Conservation (phyloP, 1,140 invertebrate species). For the Drosophila neocordata region DNA sequence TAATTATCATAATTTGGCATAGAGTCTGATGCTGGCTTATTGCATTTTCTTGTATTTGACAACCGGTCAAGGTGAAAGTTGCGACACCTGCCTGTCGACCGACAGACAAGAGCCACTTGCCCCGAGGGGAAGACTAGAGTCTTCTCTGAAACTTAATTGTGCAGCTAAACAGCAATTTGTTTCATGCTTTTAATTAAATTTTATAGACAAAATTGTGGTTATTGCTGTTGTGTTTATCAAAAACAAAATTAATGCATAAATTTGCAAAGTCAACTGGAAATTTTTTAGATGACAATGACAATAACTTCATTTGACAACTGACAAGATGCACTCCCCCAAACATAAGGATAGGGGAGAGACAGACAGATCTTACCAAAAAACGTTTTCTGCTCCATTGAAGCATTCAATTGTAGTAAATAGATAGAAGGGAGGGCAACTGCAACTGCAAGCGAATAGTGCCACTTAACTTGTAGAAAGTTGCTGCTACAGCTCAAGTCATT, state of each 20-base stretch:
- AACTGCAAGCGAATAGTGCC: constrained; percentile 19
- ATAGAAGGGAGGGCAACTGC: constrained; percentile 34
- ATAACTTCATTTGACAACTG: constrained; percentile 47
- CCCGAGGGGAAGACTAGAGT: constrained; percentile 13
- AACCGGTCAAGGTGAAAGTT: constrained; percentile 79
- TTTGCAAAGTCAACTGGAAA: constrained; percentile 60
- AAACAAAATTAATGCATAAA: constrained; percentile 51
- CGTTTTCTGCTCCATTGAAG: constrained; percentile 78
- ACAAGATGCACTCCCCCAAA: constrained; percentile 30
- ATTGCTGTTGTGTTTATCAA: constrained; percentile 44
- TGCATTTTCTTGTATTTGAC: constrained; percentile 42
- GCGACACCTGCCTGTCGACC: constrained; percentile 61
- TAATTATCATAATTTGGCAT: constrained; percentile 54
- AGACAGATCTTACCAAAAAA: constrained; percentile 43
- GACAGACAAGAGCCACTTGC: constrained; percentile 29
- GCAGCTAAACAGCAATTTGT: constrained; percentile 63
- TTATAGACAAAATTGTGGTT: constrained; percentile 30
- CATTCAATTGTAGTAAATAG: constrained; percentile 58
- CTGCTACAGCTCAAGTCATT: not conserved
- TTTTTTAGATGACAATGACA: constrained; percentile 54
- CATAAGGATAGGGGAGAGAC: not conserved
- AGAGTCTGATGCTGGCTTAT: constrained; percentile 33
- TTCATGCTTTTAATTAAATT: constrained; percentile 47
- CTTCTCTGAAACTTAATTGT: constrained; percentile 79
- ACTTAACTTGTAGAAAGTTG: constrained; percentile 25